These are phyloP conservation scores for Aegypius monachus DNA, from an alignment of 2,113 vertebrate genomes.

Conservation along the genomic window DNA sequence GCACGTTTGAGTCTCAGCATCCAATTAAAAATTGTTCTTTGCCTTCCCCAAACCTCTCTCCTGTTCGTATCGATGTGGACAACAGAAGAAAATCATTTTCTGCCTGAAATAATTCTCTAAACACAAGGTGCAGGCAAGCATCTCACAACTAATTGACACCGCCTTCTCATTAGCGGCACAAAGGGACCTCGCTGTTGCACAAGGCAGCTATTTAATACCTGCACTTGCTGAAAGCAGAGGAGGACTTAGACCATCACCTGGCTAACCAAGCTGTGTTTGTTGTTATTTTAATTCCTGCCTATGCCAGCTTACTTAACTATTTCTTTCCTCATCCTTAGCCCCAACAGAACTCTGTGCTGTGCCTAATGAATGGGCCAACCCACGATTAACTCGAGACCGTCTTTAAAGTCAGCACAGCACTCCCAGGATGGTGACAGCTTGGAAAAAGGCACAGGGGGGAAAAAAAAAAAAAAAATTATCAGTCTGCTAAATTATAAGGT, in stretches of 20 bases:
- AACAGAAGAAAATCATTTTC: not conserved
- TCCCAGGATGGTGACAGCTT: not conserved
- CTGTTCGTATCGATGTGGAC: accelerated
- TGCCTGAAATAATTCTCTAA: not conserved
- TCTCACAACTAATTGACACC: not conserved
- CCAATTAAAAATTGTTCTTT: not conserved
- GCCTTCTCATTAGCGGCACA: not conserved
- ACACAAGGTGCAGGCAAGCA: not conserved
- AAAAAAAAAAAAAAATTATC: not conserved
- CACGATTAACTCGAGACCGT: accelerated
- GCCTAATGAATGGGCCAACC: not conserved
- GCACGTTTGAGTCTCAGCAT: not conserved
- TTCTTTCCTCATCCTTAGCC: not conserved
- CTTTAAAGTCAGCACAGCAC: not conserved
- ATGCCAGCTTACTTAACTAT: not conserved
- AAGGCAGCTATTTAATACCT: not conserved
- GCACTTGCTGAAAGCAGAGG: not conserved
- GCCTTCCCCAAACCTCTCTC: not conserved
- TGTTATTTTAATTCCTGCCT: not conserved
- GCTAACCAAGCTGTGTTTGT: not conserved
- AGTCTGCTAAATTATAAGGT: not conserved
- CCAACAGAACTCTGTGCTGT: not conserved
- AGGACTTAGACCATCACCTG: not conserved
- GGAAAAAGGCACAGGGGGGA: not conserved
- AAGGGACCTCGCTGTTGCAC: not conserved